Evolutionary conservation across 2,888 invertebrate species (phyloP).

Genomic region (Zaprionus lineosus): DNA sequence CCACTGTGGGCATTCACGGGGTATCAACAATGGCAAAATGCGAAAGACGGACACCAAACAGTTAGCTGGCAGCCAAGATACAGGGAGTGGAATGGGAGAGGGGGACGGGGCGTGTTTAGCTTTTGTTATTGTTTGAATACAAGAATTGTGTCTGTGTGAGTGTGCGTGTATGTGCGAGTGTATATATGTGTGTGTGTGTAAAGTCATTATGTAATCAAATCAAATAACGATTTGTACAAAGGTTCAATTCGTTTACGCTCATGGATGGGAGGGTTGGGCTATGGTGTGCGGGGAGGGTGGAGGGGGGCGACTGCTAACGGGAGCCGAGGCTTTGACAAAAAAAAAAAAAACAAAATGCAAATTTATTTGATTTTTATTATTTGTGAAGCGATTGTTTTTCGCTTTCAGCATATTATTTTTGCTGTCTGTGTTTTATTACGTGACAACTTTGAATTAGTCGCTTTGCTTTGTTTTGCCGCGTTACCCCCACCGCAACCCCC

Average conservation of each 20-base stretch:
- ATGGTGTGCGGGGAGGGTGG: no score
- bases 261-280: no score
- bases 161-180: constrained; percentile 32
- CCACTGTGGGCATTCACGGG: no score
- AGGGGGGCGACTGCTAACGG: no score
- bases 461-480: constrained; percentile 37
- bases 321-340: constrained; percentile 36
- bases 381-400: constrained; percentile 57
- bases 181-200: constrained; percentile 37
- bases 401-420: constrained; percentile 48
- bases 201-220: constrained; percentile 73
- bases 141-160: neutral
- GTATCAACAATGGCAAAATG: no score
- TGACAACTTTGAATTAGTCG: constrained; percentile 72
- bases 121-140: constrained; percentile 1
- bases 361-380: constrained; percentile 61
- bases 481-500: constrained; percentile 4
- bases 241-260: constrained; percentile 55
- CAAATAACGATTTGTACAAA: constrained; percentile 70
- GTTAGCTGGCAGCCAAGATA: constrained; percentile 6
- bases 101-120: neutral
- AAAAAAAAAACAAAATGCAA: no score
- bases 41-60: constrained; percentile 35
- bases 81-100: neutral
- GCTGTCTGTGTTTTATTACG: constrained; percentile 68